Base-by-base conservation (phyloP, 2,113 vertebrate species). In the Rhabdornis inornatus region DNA sequence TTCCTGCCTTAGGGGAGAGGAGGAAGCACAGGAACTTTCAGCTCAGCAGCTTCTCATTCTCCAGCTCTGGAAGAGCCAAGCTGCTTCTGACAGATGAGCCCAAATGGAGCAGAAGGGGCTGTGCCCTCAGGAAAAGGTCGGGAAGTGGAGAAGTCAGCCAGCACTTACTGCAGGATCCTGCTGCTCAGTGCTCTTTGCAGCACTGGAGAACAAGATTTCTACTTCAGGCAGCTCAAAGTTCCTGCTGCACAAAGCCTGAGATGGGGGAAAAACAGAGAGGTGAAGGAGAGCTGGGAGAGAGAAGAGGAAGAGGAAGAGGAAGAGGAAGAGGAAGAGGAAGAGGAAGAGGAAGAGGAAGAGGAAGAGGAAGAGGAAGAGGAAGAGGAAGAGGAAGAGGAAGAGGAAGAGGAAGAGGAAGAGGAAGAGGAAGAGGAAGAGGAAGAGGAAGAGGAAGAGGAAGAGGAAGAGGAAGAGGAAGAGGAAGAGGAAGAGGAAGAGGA, bases 121-220 rank as follows among this genome's bases (percentile, higher is more conserved):
- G 44, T 4, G 24, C 23, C 40, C 75, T 45, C 4, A 2, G 71
- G 76, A 47, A 83, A 64, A 57, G 17, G 13, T 8, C 25, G 7
- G 83, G 61, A 18, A 40, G 47, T 2, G 13, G 21, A 24, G 37
- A 77, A 65, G 11, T 4, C n/a, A 92, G 33, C 4, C 31, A 15
- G 37, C 24, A 76, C 24, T 4, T 31, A 20, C 40, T 53, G 8
- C 17, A 40, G 10, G 11, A 45, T 28, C 23, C 55, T 27, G 30
- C 21, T 79, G 17, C 3, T 45, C 42, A 2, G 21, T 0, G 2
- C 2, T 3, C 16, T 17, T 3, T 28, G 20, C n/a, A 25, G 40
- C 9, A 10, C 17, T 50, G 20, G 15, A 35, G 25, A 31, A n/a
- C 5, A 10, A 10, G 12, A 50, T 30, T 71, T 59, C 56, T 17